Base-by-base conservation (phyloP, 2,113 vertebrate genomes). In the Xiphophorus couchianus region DNA sequence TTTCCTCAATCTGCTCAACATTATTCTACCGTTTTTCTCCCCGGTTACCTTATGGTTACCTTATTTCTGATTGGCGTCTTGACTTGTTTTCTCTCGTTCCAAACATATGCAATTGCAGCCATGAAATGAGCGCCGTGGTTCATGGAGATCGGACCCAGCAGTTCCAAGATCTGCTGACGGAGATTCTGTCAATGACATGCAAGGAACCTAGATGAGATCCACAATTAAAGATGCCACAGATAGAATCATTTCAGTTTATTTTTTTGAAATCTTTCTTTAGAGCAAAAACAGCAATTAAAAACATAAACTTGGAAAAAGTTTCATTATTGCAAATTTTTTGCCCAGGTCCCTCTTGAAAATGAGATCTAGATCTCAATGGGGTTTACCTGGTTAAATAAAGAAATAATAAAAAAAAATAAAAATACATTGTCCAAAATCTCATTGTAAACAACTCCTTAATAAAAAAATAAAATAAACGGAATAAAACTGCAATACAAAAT, bases 111-210 rank as follows among this genome's bases (percentile, higher is more conserved):
- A 80, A 99, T 96, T 17, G 98, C 97, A 85, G 97, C 98, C 98
- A 99, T 99, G 89, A 99, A 99, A 80, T 99, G 97, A 81, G 97
- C 95, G 0, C 98, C 98, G 1, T 99, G 98, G 92, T 99, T 98
- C 98, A 99, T 98, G 81, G 98, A 99, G 91, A 99, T 98, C 7
- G 98, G 98, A 15, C 98, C 98, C 78, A 99, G 80, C 58, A 99
- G 94, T 90, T 99, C 97, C 1, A 99, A 94, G 76, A 99, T 98
- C 92, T 99, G 98, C 80, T 99, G 98, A 64, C 98, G 96, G 74
- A 99, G 92, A 83, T 98, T 99, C 98, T 99, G 91, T 35, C 12
- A 62, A 22, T 71, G 17, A 39, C 35, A 74, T 4, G 12, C 3
- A 28, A 29, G 66, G 4, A 69, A 19, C 7, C 11, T 30, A 22